Base-by-base conservation (phyloP, 2,113 vertebrate species). In the Origma solitaria region DNA sequence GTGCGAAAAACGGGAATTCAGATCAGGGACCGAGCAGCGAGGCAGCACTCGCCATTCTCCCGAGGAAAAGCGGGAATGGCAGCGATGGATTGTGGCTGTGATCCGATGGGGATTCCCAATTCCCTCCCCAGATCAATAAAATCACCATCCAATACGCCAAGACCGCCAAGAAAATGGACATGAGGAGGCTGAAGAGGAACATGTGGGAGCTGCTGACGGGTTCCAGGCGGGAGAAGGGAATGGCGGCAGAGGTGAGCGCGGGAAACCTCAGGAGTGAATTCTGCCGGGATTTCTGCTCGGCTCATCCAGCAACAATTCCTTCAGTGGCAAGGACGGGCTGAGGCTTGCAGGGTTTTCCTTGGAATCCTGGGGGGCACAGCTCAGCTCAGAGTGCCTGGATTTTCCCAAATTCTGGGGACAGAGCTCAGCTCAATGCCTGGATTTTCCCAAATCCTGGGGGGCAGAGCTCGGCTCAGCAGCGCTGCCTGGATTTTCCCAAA, bases 91-190 rank as follows among this genome's bases (percentile, higher is more conserved):
- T 6, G 30, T 11, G 51, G 38, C 62, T 18, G 14, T 37, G 47
- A 24, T 50, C 25, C 68, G 42, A 44, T 44, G 17, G 42, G 5
- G 42, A 83, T 25, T 82, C 82, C 35, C 2, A 13, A 0, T 56
- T 3, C 37, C 40, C n/a, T 37, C 7, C 28, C 96, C 84, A 99
- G 99, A 97, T 99, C 69, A 99, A 98, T 77, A 99, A 97, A 90
- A 98, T 99, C 62, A 97, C 98, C 44, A 98, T 99, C 80, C 98
- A 98, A 19, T 99, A 99, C 6, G 99, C 99, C 22, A 99, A 98
- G 92, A 99, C 96, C 0, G 99, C 99, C 79, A 99, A 99, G 95
- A 99, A 98, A 97, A 99, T 99, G 99, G 99, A 99, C 96, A 99
- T 99, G 99, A 99, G 98, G 95, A 98, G 97, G 47, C 73, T 99